Evolutionary conservation across 1,140 invertebrate genomes (phyloP), one percentile per base, ranked within the genome.

Genomic region (Zophobas atratus): DNA sequence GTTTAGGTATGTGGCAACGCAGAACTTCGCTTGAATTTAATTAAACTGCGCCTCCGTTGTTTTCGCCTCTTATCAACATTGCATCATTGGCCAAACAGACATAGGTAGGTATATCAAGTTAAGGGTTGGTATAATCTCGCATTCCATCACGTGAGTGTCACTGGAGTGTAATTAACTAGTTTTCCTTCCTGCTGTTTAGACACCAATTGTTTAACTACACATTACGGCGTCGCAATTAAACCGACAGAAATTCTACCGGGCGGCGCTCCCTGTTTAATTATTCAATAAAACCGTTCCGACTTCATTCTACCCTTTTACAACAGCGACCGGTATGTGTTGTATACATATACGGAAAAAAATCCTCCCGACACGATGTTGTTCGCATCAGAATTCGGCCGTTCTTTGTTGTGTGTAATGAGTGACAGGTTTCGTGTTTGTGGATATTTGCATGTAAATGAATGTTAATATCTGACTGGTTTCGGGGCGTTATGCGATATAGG

Each of bases 231-330:
- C 71, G 79, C 79, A 82, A 79, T 80, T 80, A 82, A 80, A 73
- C 75, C 75, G 76, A 81, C 33, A 41, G 71, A 79, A 82, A 75
- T 82, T 79, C 76, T 67, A 67, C 38, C 56, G 76, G 77, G 76
- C 77, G 72, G 71, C 79, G 76, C 77, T 80, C 78, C 79, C 82
- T 79, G 78, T 82, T 84, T 83, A 84, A 84, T 84, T 84, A 84
- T 84, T 84, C 84, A 84, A 84, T 84, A 83, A 84, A 84, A 84
- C 80, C 77, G 79, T 75, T 77, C 71, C 79, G 76, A 67, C 60
- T 67, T 67, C 60, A 67, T 67, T 67, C 39, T 32, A 67, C 60
- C 60, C 60, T 67, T 67, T 67, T 67, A 67, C 43, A 67, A 67
- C 33, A 39, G 60, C 60, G 39, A 36, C 39, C 39, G 60, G 60